Evolutionary conservation across 2,888 invertebrate species (phyloP).

Genomic region (Tipula helvola): DNA sequence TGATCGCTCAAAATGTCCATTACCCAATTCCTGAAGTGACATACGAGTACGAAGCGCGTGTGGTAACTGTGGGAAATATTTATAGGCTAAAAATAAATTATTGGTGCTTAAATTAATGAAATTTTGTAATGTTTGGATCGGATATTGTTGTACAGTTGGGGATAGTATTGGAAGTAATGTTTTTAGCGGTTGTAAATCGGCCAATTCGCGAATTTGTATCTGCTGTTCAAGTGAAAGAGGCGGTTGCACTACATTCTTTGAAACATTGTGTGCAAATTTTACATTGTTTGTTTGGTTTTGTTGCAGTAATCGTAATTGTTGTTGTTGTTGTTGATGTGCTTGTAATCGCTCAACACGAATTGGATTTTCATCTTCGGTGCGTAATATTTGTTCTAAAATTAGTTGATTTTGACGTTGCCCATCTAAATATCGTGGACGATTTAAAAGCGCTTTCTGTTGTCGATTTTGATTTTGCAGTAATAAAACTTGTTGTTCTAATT

Average conservation of each 20-base stretch:
- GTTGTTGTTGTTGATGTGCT: slow-evolving; percentile 19
- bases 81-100: slow-evolving; percentile 35
- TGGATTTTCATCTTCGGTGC: slow-evolving; percentile 22
- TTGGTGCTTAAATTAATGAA: slow-evolving; percentile 16
- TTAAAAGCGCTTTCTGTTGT: slow-evolving; percentile 54
- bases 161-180: slow-evolving; percentile 23
- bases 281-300: slow-evolving; percentile 21
- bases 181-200: slow-evolving; percentile 31
- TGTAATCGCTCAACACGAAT: slow-evolving; percentile 31
- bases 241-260: slow-evolving; percentile 22
- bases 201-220: slow-evolving; percentile 38
- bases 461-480: slow-evolving; percentile 52
- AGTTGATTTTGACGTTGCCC: slow-evolving; percentile 31
- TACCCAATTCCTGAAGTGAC: slow-evolving; percentile 37
- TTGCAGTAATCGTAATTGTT: slow-evolving; percentile 18
- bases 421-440: slow-evolving; percentile 49
- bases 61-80: slow-evolving; percentile 35
- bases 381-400: slow-evolving; percentile 25
- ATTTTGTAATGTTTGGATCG: slow-evolving; percentile 25
- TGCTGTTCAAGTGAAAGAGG: slow-evolving; percentile 38
- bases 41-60: slow-evolving; percentile 26
- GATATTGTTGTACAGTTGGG: slow-evolving; percentile 38
- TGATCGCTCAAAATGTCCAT: slow-evolving; percentile 43
- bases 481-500: slow-evolving; percentile 56
- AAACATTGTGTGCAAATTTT: slow-evolving; percentile 32